These are phyloP conservation scores for Leistus spinibarbis DNA, from an alignment of 2,888 invertebrate species.

Conservation along the genomic window DNA sequence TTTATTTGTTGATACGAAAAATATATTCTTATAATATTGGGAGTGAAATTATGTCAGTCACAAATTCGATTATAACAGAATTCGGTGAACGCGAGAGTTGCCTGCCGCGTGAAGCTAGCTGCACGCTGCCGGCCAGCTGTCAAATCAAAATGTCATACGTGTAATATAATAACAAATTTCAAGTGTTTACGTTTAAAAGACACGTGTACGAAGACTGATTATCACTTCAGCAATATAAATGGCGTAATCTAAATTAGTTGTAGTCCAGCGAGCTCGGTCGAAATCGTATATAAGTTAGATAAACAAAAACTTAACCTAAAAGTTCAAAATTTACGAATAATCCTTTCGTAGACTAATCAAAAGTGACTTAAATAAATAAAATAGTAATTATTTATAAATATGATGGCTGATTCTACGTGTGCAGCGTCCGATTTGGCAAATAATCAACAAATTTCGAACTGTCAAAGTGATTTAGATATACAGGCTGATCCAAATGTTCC, in stretches of 20 bases:
- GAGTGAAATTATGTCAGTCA: not conserved
- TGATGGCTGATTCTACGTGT: not conserved
- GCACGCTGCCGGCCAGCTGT: constrained; percentile 29
- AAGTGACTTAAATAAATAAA: not conserved
- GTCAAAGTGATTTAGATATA: constrained; percentile 11
- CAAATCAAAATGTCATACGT: constrained; percentile 30
- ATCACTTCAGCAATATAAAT: not conserved
- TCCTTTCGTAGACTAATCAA: not conserved
- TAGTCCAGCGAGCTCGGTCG: not conserved
- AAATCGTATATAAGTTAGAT: not conserved
- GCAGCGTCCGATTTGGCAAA: not conserved
- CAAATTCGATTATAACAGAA: not conserved
- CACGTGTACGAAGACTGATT: not conserved
- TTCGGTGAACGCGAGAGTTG: constrained; percentile 7
- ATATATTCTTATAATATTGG: not conserved
- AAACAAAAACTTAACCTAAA: not conserved
- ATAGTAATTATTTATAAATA: not conserved
- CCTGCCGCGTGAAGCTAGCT: constrained; percentile 7
- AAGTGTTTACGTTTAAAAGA: constrained; percentile 16
- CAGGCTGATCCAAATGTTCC: not conserved
- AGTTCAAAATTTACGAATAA: not conserved
- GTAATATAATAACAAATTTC: constrained; percentile 19
- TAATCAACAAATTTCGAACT: constrained; percentile 24
- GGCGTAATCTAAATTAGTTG: not conserved
- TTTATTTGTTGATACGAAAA: not conserved